phyloP scores from a whole-genome alignment of 30 jellyfish, hydroid and myxozoan genomes.

The Pelagia noctiluca region DNA sequence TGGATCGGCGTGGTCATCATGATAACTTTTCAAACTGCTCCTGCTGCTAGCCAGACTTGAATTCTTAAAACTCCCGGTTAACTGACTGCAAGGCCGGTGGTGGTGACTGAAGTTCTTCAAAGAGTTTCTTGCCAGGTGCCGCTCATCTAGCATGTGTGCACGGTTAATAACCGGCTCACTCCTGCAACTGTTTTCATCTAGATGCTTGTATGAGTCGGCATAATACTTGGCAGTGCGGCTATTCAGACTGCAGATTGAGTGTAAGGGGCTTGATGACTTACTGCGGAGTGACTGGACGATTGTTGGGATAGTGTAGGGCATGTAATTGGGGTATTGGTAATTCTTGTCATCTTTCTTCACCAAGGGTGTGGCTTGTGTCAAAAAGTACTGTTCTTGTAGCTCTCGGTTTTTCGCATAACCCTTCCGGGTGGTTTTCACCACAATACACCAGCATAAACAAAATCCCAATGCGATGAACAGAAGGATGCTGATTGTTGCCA shows the following conservation, averaged over 20 bases:
- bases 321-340: slow-evolving; percentile 25
- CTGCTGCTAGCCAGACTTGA: slow-evolving; percentile 80
- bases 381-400: slow-evolving; percentile 47
- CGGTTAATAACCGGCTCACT: slow-evolving; percentile 57
- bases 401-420: not conserved
- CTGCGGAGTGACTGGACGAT: slow-evolving; percentile 41
- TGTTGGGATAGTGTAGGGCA: slow-evolving; percentile 73
- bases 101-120: slow-evolving; percentile 5
- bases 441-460: slow-evolving; percentile 46
- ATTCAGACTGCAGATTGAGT: not conserved
- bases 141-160: slow-evolving; percentile 62
- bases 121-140: slow-evolving; percentile 32
- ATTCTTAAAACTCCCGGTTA: not conserved
- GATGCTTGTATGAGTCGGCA: slow-evolving; percentile 14
- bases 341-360: not conserved
- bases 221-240: slow-evolving; percentile 16
- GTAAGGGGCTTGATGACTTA: not conserved
- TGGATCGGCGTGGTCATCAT: slow-evolving; percentile 20
- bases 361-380: slow-evolving; percentile 20
- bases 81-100: slow-evolving; percentile 53
- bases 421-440: slow-evolving; percentile 15
- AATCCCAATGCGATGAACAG: slow-evolving; percentile 32
- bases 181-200: slow-evolving; percentile 32
- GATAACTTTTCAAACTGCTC: slow-evolving; percentile 66
- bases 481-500: slow-evolving; percentile 50